Base-by-base conservation (phyloP, 2,113 vertebrate genomes). In the Phylloscopus trochiloides region DNA sequence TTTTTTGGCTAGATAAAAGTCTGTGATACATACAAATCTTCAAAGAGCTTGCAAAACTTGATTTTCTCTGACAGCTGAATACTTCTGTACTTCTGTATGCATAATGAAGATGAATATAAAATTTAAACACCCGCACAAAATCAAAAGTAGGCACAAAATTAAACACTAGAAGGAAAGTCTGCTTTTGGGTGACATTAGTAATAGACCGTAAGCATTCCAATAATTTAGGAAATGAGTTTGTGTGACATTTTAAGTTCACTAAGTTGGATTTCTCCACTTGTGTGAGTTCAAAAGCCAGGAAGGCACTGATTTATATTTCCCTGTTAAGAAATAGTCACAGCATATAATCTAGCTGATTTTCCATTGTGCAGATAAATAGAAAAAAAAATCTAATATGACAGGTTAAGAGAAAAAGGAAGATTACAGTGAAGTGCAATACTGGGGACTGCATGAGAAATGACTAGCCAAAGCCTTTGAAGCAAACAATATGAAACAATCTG, bases 321-420 rank as follows among this genome's bases (percentile, higher is more conserved):
- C 31, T 48, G 18, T 88, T 81, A 86, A 81, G 86, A 92, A 96
- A 84, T 31, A 88, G 63, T 78, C 68, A 84, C 28, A 93, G 32
- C 65, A 91, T 76, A 55, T 31, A 88, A 51, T 88, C 31, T 65
- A 79, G 45, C 38, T 95, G 76, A 91, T 82, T 76, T 96, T 77
- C 52, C 28, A 48, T 51, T 93, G 82, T 80, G 61, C 17, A 92
- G 88, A 92, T 51, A 94, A 94, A 93, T 95, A 93, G 78, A 24
- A 63, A 91, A 91, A 91, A 89, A 18, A 84, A 94, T 86, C 40
- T 89, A 82, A 87, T 96, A 92, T 82, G 86, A 91, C 88, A 97
- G 62, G 34, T 76, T 96, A 92, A 89, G n/a, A n/a, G 38, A 65
- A 90, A 66, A 83, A 78, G 51, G 88, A 79, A 89, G 65, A 94